These are phyloP conservation scores for Drosophila fungiperda DNA, from an alignment of 2,888 invertebrate species.

Conservation along the genomic window DNA sequence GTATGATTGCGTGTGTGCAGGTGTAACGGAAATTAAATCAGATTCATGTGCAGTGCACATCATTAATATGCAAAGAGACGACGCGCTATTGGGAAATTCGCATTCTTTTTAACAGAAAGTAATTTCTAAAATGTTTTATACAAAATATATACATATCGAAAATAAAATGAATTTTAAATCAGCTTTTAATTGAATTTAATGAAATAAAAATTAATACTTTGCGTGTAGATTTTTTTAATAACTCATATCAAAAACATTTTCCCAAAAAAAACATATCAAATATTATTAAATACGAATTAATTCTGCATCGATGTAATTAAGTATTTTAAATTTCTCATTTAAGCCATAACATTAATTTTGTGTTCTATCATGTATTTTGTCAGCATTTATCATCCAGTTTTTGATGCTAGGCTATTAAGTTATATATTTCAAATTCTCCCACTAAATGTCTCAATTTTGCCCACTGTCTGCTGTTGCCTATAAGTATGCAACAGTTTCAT, in stretches of 20 bases:
- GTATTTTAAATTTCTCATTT: background rate
- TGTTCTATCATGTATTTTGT: background rate
- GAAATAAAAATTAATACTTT: background rate
- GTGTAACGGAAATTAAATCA: conserved; percentile 76
- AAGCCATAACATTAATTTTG: background rate
- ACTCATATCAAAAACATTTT: background rate
- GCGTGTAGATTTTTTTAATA: background rate
- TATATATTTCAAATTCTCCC: background rate
- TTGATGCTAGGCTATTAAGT: background rate
- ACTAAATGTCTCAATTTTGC: background rate
- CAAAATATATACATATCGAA: background rate
- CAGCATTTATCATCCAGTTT: background rate
- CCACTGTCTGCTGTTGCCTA: conserved; percentile 9
- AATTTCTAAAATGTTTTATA: background rate
- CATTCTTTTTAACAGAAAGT: background rate
- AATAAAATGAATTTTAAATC: background rate
- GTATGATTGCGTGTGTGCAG: conserved; percentile 38
- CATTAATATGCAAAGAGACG: conserved; percentile 72
- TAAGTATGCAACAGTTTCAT: conserved; percentile 64
- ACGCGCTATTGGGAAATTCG: conserved; percentile 14
- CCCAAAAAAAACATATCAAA: background rate
- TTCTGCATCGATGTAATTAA: background rate
- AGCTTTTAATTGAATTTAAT: background rate
- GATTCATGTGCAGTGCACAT: conserved; percentile 74
- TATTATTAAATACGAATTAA: background rate